Evolutionary conservation across 2,888 invertebrate species (phyloP).

Genomic region (Drosophila eohydei): DNA sequence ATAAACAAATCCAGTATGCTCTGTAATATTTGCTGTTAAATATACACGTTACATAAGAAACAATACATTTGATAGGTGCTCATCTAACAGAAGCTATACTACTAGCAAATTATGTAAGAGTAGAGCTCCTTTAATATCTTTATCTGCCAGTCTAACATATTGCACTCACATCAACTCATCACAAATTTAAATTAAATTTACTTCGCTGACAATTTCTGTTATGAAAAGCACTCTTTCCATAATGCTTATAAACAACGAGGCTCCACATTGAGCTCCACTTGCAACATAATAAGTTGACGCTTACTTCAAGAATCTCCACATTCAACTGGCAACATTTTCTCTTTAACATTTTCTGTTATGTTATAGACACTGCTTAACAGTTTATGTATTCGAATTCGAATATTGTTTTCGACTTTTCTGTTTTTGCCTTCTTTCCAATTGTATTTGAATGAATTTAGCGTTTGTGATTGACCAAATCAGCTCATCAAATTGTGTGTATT

Average conservation of each 20-base stretch:
- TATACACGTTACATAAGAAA: too few species aligned
- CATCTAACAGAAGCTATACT: too few species aligned
- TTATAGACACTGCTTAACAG: background rate
- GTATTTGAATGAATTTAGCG: slow-evolving; percentile 17
- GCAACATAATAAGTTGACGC: background rate
- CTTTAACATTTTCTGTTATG: background rate
- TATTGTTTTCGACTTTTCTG: background rate
- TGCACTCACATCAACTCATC: background rate
- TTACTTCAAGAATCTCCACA: background rate
- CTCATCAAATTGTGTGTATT: background rate
- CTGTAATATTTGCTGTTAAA: too few species aligned
- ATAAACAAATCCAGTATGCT: too few species aligned
- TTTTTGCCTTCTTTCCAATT: slow-evolving; percentile 1
- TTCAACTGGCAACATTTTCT: too few species aligned
- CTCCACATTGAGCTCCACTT: background rate
- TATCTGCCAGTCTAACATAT: background rate
- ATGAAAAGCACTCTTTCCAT: background rate
- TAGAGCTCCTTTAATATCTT: too few species aligned
- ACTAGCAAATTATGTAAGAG: too few species aligned
- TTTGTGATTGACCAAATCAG: slow-evolving; percentile 2
- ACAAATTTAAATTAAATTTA: background rate
- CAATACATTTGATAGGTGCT: too few species aligned
- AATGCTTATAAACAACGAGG: background rate
- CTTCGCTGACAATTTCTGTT: background rate
- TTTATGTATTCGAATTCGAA: background rate